Conservation (phyloP, 92 coral and sea anemone genomes). For the Epizoanthus stellaris region DNA sequence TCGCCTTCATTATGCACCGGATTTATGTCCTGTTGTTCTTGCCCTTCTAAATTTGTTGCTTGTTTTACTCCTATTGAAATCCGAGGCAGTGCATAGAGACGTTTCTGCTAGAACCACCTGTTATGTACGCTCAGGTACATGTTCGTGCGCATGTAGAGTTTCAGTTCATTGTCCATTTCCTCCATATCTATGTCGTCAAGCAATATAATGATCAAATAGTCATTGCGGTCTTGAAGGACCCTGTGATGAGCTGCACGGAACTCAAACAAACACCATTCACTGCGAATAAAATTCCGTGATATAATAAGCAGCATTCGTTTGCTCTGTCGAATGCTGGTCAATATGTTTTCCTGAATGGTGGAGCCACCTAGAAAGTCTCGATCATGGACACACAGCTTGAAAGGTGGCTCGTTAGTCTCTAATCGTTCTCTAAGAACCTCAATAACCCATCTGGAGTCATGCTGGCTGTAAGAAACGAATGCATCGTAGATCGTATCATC, state of each 20-base stretch:
- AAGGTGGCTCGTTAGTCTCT: not conserved
- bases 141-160: slow-evolving; percentile 24
- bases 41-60: no score
- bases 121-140: slow-evolving; percentile 15
- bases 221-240: slow-evolving; percentile 1
- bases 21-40: no score
- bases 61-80: no score
- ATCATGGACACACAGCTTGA: no score
- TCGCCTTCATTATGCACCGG: no score
- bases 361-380: slow-evolving; percentile 28
- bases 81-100: slow-evolving; percentile 39
- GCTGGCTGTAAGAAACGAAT: not conserved
- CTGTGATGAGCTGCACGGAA: slow-evolving; percentile 40
- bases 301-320: slow-evolving; percentile 23
- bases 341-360: slow-evolving; percentile 14
- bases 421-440: not conserved
- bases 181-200: slow-evolving; percentile 26
- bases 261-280: slow-evolving; percentile 42
- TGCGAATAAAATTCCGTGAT: slow-evolving; percentile 34
- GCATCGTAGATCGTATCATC: not conserved
- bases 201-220: slow-evolving; percentile 20
- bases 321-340: not conserved
- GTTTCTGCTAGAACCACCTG: slow-evolving; percentile 39
- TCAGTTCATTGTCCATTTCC: slow-evolving; percentile 22
- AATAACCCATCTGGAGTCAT: not conserved